Evolutionary conservation across 2,888 invertebrate species (phyloP), one percentile per base, ranked within the genome.

Genomic region (Ennomos fuscantarius): DNA sequence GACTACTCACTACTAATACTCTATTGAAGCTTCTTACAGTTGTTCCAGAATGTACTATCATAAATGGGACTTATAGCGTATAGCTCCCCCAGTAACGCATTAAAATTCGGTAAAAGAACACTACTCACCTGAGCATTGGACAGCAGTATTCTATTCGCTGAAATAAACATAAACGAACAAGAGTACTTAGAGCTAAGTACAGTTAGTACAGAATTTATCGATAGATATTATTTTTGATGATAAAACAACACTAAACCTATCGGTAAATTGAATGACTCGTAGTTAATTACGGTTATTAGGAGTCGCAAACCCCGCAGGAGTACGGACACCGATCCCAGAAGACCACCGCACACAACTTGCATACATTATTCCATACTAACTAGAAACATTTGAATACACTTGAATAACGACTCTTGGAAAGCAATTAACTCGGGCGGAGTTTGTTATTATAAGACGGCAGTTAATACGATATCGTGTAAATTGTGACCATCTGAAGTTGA

Each of bases 241-340:
- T 35, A 46, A 33, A 1, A 39, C 58, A 52, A 49, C 58, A 49
- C 58, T 53, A 59, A 15, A 50, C 51, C 69, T 65, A 63, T 63
- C 66, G 69, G 69, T 77, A 76, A 77, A 79, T 78, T 79, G 79
- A 80, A 81, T 79, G 79, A 76, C 74, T 79, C 69, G 73, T 70
- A 75, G 76, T 80, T 89, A 88, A 89, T 88, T 87, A 84, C 87
- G 76, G 86, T 85, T 85, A 87, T 89, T 86, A 86, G 79, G 77
- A 81, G 81, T 81, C 73, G 79, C 79, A 73, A 68, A 71, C 73
- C 80, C 77, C 76, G 70, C 74, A 75, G 76, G 81, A 82, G 72
- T 63, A 64, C 69, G 80, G 82, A 79, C 81, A 82, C 78, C 79
- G 80, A 81, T 79, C 76, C 66, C 47, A 54, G 33, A 48, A 68